Evolutionary conservation across 2,888 invertebrate species (phyloP).

Genomic region (Torymus auratus): DNA sequence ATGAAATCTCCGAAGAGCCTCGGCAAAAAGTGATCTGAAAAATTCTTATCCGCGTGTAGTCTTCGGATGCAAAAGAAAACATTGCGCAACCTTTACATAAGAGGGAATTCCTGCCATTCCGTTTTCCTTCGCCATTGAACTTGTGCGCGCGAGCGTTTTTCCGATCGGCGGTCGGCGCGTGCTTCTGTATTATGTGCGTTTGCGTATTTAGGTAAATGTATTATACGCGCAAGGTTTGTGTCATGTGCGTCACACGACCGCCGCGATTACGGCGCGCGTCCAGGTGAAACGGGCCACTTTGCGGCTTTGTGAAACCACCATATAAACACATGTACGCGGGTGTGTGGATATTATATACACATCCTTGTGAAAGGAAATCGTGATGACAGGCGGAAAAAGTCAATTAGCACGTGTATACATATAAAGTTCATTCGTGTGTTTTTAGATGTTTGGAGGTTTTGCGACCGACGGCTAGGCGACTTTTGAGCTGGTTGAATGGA

Average conservation of each 20-base stretch:
- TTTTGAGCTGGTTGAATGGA: too few species aligned
- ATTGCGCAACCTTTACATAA: conserved; percentile 49
- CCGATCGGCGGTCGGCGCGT: neutral
- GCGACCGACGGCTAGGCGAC: too few species aligned
- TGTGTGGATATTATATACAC: too few species aligned
- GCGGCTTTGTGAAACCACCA: neutral
- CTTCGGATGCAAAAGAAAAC: neutral
- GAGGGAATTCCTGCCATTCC: conserved; percentile 21
- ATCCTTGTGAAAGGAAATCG: neutral
- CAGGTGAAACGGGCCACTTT: conserved; percentile 32
- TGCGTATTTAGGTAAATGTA: neutral
- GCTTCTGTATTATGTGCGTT: neutral
- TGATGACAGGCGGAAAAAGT: too few species aligned
- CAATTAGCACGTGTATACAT: too few species aligned
- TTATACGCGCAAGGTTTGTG: too few species aligned
- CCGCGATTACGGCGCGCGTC: conserved; percentile 1
- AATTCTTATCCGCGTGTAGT: conserved; percentile 1
- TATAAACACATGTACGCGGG: too few species aligned
- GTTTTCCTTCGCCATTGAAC: conserved; percentile 42
- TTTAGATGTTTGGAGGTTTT: too few species aligned
- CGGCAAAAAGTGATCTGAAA: neutral
- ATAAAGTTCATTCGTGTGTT: too few species aligned
- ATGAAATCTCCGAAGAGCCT: neutral
- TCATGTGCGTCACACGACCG: neutral
- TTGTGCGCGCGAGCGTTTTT: conserved; percentile 32